phyloP scores from a whole-genome alignment of 2,797 vertebrate species.

The Hypotaenidia philippensis region DNA sequence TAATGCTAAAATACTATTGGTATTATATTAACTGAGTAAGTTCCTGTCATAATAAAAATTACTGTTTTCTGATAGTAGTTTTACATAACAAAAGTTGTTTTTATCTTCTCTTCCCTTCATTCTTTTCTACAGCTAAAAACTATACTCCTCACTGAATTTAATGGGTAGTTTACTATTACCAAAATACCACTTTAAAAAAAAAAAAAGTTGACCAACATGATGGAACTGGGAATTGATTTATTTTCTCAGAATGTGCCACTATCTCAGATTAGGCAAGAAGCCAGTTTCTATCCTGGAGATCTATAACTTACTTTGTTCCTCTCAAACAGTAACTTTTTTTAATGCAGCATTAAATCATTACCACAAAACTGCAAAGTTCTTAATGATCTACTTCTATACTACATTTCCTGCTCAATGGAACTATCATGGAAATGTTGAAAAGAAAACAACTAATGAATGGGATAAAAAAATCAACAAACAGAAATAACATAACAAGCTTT shows the following conservation, averaged over 20 bases:
- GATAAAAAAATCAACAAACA: not conserved
- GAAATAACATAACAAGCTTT: not conserved
- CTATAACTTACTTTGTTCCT: not conserved
- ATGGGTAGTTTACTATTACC: not conserved
- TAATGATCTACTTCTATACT: not conserved
- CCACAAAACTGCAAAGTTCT: not conserved
- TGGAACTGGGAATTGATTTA: not conserved
- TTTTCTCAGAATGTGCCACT: not conserved
- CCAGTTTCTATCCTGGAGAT: not conserved
- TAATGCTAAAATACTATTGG: not conserved
- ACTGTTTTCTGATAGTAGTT: not conserved
- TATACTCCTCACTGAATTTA: not conserved
- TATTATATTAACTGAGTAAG: not conserved
- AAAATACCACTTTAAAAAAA: not conserved
- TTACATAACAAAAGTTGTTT: not conserved
- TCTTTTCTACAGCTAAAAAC: not conserved
- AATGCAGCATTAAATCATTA: not conserved
- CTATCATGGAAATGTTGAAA: not conserved
- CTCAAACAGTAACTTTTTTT: not conserved
- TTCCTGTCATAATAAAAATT: not conserved
- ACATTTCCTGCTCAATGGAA: not conserved
- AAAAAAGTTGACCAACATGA: fast-evolving
- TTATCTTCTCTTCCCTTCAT: not conserved
- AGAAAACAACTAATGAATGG: not conserved
- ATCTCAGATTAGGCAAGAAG: not conserved